Base-by-base conservation (phyloP, 2,888 invertebrate species). In the Gortyna flavago region DNA sequence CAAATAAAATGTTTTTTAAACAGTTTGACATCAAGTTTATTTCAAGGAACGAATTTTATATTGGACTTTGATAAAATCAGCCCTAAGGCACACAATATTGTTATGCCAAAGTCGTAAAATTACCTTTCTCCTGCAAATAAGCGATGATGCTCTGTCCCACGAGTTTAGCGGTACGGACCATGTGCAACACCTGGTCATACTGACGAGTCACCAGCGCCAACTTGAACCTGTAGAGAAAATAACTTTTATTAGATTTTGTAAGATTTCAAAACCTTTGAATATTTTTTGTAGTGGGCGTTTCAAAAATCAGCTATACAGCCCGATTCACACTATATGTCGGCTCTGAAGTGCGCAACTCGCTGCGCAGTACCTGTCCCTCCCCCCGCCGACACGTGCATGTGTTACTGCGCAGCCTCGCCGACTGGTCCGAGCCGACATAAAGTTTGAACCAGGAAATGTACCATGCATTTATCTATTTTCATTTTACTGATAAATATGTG, bases 141-240 rank as follows among this genome's bases (percentile, higher is more conserved):
- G 99, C 99, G 90, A 99, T 99, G 91, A 99, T 99, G 77, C 99
- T 99, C 96, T 99, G 99, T 0, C 99, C 99, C 21, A 99, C 99
- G 0, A 99, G 97, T 90, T 99, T 98, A 18, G 99, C 98, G 80
- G 99, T 99, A 65, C 99, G 97, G 44, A 99, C 99, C 99, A 99
- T 99, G 88, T 98, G 98, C 57, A 98, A 91, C 29, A 99, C 99
- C 94, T 99, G 99, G 91, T 99, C 99, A 91, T 99, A 99, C 91
- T 99, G 98, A 16, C 99, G 98, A 89, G 99, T 99, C 83, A 99
- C 99, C 51, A 99, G 96, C 0, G 99, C 99, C 89, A 99, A 95
- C 93, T 99, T 99, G 95, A 99, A 99, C 86, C 96, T 96, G 81
- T 0, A 73, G 6, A 25, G 7, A 38, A 11, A 6, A 32, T 32